Base-by-base conservation (phyloP, 2,797 vertebrate species). In the Adrianichthys oophorus region DNA sequence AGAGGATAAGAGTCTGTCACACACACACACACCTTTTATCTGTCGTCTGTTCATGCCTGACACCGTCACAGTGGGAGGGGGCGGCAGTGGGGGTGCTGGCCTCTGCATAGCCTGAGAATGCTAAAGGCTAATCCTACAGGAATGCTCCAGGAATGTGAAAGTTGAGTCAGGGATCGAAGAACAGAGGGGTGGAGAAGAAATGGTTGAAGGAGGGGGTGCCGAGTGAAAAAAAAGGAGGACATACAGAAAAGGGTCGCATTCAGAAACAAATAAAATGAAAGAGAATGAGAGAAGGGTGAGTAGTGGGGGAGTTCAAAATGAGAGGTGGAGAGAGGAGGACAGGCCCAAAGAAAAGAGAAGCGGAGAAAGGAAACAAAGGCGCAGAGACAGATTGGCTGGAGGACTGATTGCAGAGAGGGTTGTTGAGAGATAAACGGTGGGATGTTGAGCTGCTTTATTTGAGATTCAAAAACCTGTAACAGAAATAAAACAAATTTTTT, bases 101-200 rank as follows among this genome's bases (percentile, higher is more conserved):
- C 87, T 84, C 77, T 82, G 62, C 74, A 74, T 78, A 84, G 80
- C 88, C 74, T 85, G 78, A 83, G 82, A 89, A 89, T 88, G 81
- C 80, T 82, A 83, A 86, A 81, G 85, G 82, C 82, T 91, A 91
- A 91, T 91, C 88, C 88, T 86, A 52, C 81, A 82, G 87, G 88
- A 90, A 91, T 90, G 86, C 78, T 80, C 19, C 79, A 77, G 86
- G 89, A 90, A 90, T 89, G 89, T 89, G 86, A 89, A 87, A 90
- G 87, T 89, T 87, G 86, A 91, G 89, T 89, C 86, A 88, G 87
- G 88, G 84, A 90, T 89, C 78, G 85, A 87, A 89, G 82, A 84
- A 87, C 85, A 84, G 85, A 81, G 72, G 75, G 80, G 76, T 62
- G 72, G 74, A 72, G 70, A 74, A 77, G 59, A 67, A 62, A 74